phyloP scores from a whole-genome alignment of 2,797 vertebrate genomes.

The Poeciliopsis turneri region DNA sequence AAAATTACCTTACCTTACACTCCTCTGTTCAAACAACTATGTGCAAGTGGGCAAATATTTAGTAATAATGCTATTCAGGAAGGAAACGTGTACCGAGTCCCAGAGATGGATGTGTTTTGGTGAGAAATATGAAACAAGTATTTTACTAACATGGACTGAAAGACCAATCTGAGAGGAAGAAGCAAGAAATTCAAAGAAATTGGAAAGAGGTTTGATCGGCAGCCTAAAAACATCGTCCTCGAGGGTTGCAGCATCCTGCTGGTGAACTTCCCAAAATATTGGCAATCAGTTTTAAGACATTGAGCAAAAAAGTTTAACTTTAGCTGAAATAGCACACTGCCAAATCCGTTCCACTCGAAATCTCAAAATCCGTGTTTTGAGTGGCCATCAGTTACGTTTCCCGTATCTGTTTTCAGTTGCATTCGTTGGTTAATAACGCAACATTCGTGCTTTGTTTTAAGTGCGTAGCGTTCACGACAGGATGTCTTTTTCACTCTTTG shows the following conservation, averaged over 20 bases:
- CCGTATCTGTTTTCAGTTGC: not conserved
- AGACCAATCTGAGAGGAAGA: not conserved
- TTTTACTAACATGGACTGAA: not conserved
- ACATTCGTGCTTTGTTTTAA: not conserved
- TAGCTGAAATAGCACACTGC: not conserved
- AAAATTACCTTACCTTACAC: too few relatives aligned
- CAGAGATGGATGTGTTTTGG: not conserved
- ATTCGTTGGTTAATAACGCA: not conserved
- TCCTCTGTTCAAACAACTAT: not conserved
- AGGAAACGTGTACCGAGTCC: not conserved
- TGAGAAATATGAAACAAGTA: not conserved
- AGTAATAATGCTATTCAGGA: not conserved
- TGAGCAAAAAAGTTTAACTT: not conserved
- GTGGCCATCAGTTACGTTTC: not conserved
- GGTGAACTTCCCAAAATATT: not conserved
- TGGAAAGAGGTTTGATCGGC: not conserved
- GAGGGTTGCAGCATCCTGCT: not conserved
- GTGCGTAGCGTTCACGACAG: not conserved
- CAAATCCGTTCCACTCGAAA: not conserved
- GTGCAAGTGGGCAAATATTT: not conserved
- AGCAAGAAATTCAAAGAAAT: not conserved
- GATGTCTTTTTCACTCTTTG: not conserved
- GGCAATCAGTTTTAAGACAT: not conserved
- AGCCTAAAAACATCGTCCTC: not conserved
- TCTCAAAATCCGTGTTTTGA: not conserved